A percentile compares a stretch with the other conserved stretches of the same genome.
phyloP scores from a whole-genome alignment of 2,797 vertebrate species.

The Neosilurus mollespiculum region DNA sequence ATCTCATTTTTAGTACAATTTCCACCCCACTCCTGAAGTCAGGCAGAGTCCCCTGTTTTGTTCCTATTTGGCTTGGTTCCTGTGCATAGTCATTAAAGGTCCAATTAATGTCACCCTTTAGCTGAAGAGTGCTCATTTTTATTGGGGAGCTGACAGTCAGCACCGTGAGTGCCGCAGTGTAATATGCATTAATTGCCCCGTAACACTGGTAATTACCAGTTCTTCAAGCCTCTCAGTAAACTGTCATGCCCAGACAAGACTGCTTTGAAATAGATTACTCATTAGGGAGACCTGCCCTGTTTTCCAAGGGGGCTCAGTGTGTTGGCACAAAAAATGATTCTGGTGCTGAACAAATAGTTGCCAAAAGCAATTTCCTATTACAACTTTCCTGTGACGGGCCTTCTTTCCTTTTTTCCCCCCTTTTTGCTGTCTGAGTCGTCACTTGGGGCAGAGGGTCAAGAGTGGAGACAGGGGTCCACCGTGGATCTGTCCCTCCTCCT shows the following conservation, averaged over 20 bases:
- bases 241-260: conserved; percentile 99
- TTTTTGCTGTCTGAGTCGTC: conserved; percentile 73
- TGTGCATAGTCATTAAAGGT: conserved; percentile 99
- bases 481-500: conserved; percentile 65
- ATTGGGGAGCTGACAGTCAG: conserved; percentile 99
- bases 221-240: conserved; percentile 99
- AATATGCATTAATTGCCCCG: conserved; percentile 99
- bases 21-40: conserved; percentile 98
- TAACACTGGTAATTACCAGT: conserved; percentile 99
- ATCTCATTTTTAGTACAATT: conserved; percentile 99
- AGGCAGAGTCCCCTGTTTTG: conserved; percentile 99
- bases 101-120: conserved; percentile 99
- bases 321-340: conserved; percentile 83
- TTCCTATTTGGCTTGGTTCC: conserved; percentile 99
- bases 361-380: conserved; percentile 99
- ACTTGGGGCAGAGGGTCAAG: conserved; percentile 79
- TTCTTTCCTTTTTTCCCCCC: conserved; percentile 59
- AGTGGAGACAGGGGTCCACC: conserved; percentile 72
- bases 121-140: conserved; percentile 99
- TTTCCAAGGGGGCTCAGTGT: conserved; percentile 94
- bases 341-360: conserved; percentile 99
- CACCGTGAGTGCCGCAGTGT: conserved; percentile 99
- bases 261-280: conserved; percentile 99
- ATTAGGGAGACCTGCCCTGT: conserved; percentile 99
- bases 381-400: conserved; percentile 86